These are phyloP conservation scores for Columbina picui DNA, from an alignment of 2,113 vertebrate genomes.

Conservation along the genomic window DNA sequence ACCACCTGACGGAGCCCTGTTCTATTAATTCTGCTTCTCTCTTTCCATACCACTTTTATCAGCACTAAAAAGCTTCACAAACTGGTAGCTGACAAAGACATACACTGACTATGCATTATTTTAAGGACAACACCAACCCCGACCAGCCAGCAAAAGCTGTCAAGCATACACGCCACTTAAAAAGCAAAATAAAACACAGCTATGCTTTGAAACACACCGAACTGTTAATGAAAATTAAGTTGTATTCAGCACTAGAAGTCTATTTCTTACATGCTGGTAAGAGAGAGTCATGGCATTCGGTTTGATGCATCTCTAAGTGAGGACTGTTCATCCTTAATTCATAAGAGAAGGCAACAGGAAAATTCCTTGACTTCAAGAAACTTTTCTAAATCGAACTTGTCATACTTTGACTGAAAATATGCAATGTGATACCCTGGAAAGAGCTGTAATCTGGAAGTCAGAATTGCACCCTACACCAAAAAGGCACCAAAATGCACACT, in stretches of 20 bases:
- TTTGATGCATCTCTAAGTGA: not conserved
- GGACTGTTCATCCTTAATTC: not conserved
- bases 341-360: not conserved
- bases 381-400: not conserved
- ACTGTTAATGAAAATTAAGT: slow-evolving; percentile 27
- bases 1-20: not conserved
- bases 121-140: not conserved
- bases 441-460: not conserved
- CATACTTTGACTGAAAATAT: not conserved
- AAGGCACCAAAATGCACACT: not conserved
- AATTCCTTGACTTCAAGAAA: not conserved
- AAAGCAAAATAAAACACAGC: not conserved
- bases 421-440: not conserved
- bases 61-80: not conserved
- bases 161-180: not conserved
- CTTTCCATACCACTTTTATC: not conserved
- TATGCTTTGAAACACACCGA: not conserved
- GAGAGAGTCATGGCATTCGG: not conserved
- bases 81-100: not conserved
- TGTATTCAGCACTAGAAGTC: not conserved
- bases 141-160: slow-evolving; percentile 6
- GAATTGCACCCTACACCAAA: not conserved
- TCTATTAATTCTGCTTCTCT: slow-evolving; percentile 38
- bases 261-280: not conserved
- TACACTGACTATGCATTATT: slow-evolving; percentile 21